Conservation (phyloP, 2,888 invertebrate species). For the Dinocampus coccinellae region DNA sequence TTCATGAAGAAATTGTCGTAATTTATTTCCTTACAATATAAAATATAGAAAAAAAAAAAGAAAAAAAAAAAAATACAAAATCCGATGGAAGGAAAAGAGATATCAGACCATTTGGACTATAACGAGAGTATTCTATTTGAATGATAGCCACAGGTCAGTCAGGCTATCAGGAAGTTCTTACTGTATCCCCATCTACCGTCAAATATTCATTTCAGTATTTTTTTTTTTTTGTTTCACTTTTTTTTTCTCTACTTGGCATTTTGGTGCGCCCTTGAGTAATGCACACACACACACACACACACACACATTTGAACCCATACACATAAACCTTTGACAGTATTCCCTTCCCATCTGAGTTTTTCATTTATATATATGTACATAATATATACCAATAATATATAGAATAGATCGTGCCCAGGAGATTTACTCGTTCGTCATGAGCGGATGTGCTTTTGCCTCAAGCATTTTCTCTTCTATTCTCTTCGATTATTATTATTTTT, state of each 20-base stretch:
- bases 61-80: slow-evolving; percentile 30
- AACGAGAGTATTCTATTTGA: slow-evolving; percentile 58
- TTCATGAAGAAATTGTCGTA: slow-evolving; percentile 15
- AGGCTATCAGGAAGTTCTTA: slow-evolving; percentile 62
- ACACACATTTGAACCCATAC: not conserved
- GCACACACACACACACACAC: slow-evolving; percentile 30
- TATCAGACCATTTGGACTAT: slow-evolving; percentile 42
- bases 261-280: slow-evolving; percentile 2
- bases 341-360: no score
- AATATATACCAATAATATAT: not conserved
- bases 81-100: slow-evolving; percentile 26
- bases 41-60: slow-evolving; percentile 30
- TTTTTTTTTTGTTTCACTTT: no score
- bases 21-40: slow-evolving; percentile 8
- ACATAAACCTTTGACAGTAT: no score
- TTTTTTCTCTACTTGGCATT: slow-evolving; percentile 23
- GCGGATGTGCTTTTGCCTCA: slow-evolving; percentile 46
- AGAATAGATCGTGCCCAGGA: slow-evolving; percentile 68
- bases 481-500: no score
- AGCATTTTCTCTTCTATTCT: not conserved
- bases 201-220: not conserved
- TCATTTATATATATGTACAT: no score
- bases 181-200: not conserved
- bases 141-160: slow-evolving; percentile 67
- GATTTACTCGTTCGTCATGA: slow-evolving; percentile 65